Evolutionary conservation across 2,797 vertebrate species (phyloP), one percentile per base, ranked within the genome.

Genomic region (Brachyalestes nurse): DNA sequence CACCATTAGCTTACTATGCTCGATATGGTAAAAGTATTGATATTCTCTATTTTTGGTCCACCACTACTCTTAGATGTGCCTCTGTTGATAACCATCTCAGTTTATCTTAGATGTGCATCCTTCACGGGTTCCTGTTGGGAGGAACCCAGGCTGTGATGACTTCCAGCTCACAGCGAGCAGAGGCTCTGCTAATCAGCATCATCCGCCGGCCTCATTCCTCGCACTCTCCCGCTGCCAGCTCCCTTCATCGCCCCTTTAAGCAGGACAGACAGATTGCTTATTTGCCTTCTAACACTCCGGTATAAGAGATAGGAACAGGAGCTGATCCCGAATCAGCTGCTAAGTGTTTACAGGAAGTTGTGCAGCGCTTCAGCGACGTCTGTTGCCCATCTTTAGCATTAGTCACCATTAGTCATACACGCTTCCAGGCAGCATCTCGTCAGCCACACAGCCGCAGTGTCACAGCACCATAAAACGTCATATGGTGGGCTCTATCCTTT

Each of bases 111-210:
- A 55, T 5, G 49, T 12, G 4, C 42, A 72, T 62, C 49, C 5
- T 75, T 77, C 81, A 74, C 69, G 75, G 67, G 45, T 61, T 72
- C 71, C 40, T 65, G 65, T 78, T 55, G 9, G 38, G 34, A 66
- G 78, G 66, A 47, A 60, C 71, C 80, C 61, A 19, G 64, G 75
- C 80, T 80, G 81, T 80, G 88, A 84, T 88, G 85, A 90, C 85
- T 90, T 84, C 78, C 85, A 85, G 79, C 72, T 80, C 84, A 87
- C 85, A 76, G 81, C 75, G 74, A 80, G 78, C 78, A 65, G 71
- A 82, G 80, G 66, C 70, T 72, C 28, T 75, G 90, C 87, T 91
- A 92, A 91, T 93, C 92, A 93, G 87, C 87, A 81, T 79, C 84
- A 87, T 87, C 79, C 66, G 69, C 77, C 83, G 45, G 70, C 85